Conservation (phyloP, 2,888 invertebrate genomes). For the Phasia obesa region DNA sequence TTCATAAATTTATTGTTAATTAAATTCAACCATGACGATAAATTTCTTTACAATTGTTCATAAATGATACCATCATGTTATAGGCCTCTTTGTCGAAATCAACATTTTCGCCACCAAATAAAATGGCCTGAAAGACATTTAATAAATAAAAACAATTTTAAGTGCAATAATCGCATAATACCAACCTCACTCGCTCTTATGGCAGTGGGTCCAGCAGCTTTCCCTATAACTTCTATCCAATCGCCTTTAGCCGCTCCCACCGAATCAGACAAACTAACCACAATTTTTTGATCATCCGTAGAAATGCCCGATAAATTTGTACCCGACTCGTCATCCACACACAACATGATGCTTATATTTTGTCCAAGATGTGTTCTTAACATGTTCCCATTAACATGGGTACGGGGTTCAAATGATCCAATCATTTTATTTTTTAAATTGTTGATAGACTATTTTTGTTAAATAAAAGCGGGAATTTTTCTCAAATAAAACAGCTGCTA, state of each 20-base stretch:
- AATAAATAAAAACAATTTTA: not conserved
- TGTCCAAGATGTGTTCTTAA: constrained; percentile 78
- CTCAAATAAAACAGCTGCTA: too few relatives aligned
- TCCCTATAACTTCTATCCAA: constrained; percentile 81
- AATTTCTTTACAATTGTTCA: constrained; percentile 76
- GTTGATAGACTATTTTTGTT: not conserved
- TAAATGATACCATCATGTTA: constrained; percentile 79
- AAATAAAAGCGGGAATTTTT: constrained; percentile 39
- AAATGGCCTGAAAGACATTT: constrained; percentile 76
- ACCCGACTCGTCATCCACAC: constrained; percentile 77
- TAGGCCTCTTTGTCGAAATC: constrained; percentile 80
- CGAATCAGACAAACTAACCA: constrained; percentile 75
- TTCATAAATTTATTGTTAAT: too few relatives aligned
- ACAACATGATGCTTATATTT: constrained; percentile 79
- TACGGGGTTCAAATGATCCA: constrained; percentile 77
- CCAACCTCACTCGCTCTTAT: constrained; percentile 79
- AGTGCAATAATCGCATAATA: not conserved
- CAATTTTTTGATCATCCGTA: constrained; percentile 78
- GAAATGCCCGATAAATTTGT: constrained; percentile 75
- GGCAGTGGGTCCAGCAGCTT: constrained; percentile 74
- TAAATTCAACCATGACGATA: constrained; percentile 71
- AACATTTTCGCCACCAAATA: constrained; percentile 78
- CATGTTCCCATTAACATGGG: constrained; percentile 78
- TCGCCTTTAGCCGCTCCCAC: constrained; percentile 74
- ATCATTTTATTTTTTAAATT: constrained; percentile 76